Evolutionary conservation across 2,888 invertebrate species (phyloP).

Genomic region (Lysandra coridon): DNA sequence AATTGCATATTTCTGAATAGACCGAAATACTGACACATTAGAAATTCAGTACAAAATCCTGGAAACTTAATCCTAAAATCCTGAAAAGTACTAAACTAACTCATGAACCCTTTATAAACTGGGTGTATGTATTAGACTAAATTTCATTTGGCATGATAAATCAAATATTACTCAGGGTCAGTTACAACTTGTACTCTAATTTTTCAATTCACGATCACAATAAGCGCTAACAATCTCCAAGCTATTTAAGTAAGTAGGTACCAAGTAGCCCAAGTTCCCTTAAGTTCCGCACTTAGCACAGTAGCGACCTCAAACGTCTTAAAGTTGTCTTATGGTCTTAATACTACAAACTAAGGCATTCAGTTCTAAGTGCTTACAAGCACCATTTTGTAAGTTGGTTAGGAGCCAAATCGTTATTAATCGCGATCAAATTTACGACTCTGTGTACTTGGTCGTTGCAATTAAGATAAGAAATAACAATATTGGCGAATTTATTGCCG

Average conservation of each 20-base stretch:
- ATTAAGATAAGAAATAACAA: constrained; percentile 35
- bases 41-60: too few relatives aligned
- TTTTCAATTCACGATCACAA: not conserved
- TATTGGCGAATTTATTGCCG: constrained; percentile 33
- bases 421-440: constrained; percentile 35
- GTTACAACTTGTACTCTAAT: not conserved
- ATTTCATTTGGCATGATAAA: too few relatives aligned
- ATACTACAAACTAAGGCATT: constrained; percentile 52
- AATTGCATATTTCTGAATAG: too few relatives aligned
- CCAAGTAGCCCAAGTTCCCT: constrained; percentile 30
- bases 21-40: too few relatives aligned
- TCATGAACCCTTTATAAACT: too few relatives aligned
- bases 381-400: constrained; percentile 57
- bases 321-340: constrained; percentile 56
- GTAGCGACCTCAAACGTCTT: constrained; percentile 45
- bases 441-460: constrained; percentile 11
- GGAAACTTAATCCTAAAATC: too few relatives aligned
- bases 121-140: too few relatives aligned
- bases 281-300: constrained; percentile 30
- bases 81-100: too few relatives aligned
- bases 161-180: too few relatives aligned
- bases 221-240: constrained; percentile 7
- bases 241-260: constrained; percentile 29
- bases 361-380: constrained; percentile 51
- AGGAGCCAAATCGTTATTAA: constrained; percentile 59